Evolutionary conservation across 2,888 invertebrate genomes (phyloP), one percentile per base, ranked within the genome.

Genomic region (Microctonus brassicae): DNA sequence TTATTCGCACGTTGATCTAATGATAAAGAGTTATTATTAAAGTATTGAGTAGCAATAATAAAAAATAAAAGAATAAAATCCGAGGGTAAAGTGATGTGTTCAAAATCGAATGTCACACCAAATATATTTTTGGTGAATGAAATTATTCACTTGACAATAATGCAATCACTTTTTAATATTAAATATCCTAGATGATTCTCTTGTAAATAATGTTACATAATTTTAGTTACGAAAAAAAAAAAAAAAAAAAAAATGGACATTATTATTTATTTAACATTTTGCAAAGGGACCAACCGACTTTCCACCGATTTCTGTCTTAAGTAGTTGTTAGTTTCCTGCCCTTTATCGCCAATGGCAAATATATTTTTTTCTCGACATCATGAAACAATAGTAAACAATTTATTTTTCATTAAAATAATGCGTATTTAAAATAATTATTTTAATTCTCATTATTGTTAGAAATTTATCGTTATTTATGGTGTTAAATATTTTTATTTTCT

Each of bases 271-370:
- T 87, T 82, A 82, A 83, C 82, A 83, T 76, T 82, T 80, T 80
- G 80, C 81, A 86, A 86, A 82, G 84, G 83, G 86, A 87, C 86
- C 87, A 87, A 86, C 83, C 83, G 84, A 87, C 79, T 86, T 87
- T 87, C 87, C 87, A 87, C 87, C 87, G 86, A 87, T 84, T 86
- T 86, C 83, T 85, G 81, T 84, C 83, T 85, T 86, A 86, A 84
- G 79, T 76, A 77, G 77, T 84, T 84, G 24, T 74, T 77, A 77
- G 75, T 69, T 76, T 80, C 81, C 87, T 87, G 87, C 85, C 87
- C 82, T 75, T 79, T 73, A 85, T 86, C 84, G 82, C 81, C 85
- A 80, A 79, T 79, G 81, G 81, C 80, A 76, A 80, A 81, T 77
- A 75, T 24, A 63, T 69, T 47, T 74, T 29, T 29, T 29, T 29